phyloP scores from a whole-genome alignment of 1,140 invertebrate genomes.

The Whitmania pigra region DNA sequence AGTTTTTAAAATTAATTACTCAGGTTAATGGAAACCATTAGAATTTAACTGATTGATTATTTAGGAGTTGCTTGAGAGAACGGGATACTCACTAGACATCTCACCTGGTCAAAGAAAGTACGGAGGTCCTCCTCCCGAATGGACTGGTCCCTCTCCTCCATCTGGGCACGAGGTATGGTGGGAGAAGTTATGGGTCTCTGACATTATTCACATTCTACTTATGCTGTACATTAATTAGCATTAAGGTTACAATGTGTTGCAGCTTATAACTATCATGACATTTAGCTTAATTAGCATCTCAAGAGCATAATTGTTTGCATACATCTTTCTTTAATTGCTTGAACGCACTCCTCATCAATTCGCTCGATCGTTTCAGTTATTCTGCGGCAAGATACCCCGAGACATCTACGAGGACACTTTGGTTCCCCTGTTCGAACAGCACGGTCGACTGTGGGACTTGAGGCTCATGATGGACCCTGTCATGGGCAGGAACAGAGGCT shows the following conservation, averaged over 20 bases:
- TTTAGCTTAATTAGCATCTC: no score
- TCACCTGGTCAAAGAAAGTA: constrained; percentile 98
- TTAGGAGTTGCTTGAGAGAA: constrained; percentile 69
- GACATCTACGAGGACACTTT: constrained; percentile 98
- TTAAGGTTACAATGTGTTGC: background rate
- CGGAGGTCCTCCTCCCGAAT: constrained; percentile 86
- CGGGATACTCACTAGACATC: constrained; percentile 90
- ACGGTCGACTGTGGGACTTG: constrained; percentile 93
- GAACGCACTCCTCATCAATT: no score
- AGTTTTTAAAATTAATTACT: no score
- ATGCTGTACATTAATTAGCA: no score
- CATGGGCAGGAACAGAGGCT: constrained; percentile 90
- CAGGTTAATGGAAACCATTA: no score
- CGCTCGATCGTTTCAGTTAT: constrained; percentile 53
- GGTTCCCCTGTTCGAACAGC: constrained; percentile 92
- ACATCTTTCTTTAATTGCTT: no score
- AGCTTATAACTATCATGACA: background rate
- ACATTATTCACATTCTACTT: no score
- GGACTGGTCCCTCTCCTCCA: constrained; percentile 72
- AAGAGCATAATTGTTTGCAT: no score
- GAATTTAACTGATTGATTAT: constrained; percentile 16
- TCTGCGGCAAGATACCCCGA: constrained; percentile 97
- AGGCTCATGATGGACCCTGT: constrained; percentile 91
- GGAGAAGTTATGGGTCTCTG: no score
- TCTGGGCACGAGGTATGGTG: constrained; percentile 70